Evolutionary conservation across 2,888 invertebrate genomes (phyloP), one percentile per base, ranked within the genome.

Genomic region (Epinotia demarniana): DNA sequence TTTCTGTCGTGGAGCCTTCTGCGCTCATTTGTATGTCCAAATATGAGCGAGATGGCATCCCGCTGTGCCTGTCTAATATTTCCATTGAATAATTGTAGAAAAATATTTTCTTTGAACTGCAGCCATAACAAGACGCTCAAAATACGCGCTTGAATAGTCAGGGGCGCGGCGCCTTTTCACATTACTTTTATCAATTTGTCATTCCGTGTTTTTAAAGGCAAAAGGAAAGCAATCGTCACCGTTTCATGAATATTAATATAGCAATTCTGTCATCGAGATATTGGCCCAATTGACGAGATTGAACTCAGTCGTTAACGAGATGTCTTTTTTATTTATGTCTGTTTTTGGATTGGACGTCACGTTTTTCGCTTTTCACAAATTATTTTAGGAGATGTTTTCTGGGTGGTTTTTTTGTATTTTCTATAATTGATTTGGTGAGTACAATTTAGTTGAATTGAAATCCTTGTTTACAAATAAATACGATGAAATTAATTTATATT

Each of bases 281-380:
- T 66, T 70, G 63, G 57, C 33, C 13, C 23, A 43, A 66, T 73
- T 64, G 64, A 70, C 70, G 64, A 63, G 27, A 71, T 71, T 60
- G 73, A 58, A 19, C 63, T 63, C 64, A 46, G 33, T 57, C 62
- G 69, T 27, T 72, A 75, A 72, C 67, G 70, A 74, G 63, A 75
- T 71, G 75, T 57, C 55, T 70, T 75, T 67, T 72, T 75, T 75
- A 75, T 75, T 72, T 72, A 75, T 72, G 55, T 61, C 71, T 18
- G 12, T 70, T 69, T 72, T 60, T 67, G 19, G 67, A 67, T 71
- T 46, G 55, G 55, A 27, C 27, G 58, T 33, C 46, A 11, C 27
- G 16, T 61, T 61, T 33, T 61, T n/a, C 19, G 16, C 4, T 58
- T 53, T 39, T 66, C 58, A 46, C 46, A 46, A 60, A 60, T 27